phyloP scores from a whole-genome alignment of 1,140 invertebrate genomes.

The Leptinotarsa defecta region DNA sequence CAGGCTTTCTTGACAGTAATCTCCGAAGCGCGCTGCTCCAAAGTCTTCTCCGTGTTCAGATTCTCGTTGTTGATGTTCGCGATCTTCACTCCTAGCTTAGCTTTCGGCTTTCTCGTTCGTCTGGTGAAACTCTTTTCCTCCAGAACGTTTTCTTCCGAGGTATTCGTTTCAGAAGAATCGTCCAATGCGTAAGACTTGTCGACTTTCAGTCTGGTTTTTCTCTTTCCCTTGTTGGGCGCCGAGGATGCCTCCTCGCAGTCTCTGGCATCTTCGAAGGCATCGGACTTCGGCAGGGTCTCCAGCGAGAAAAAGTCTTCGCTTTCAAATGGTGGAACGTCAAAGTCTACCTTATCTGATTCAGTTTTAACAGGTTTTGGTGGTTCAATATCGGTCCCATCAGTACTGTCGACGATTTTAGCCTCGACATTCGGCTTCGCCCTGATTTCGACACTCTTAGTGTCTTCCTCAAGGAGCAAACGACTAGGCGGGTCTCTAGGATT shows the following conservation, averaged over 20 bases:
- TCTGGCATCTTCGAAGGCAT: conserved; percentile 44
- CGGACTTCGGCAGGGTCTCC: conserved; percentile 34
- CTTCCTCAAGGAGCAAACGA: background rate
- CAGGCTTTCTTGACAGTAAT: conserved; percentile 46
- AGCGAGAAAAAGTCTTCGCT: conserved; percentile 38
- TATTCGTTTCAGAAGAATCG: conserved; percentile 34
- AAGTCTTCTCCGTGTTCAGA: conserved; percentile 29
- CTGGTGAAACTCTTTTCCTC: conserved; percentile 42
- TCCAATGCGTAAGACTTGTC: conserved; percentile 4
- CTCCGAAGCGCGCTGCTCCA: conserved; percentile 18
- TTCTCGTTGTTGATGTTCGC: conserved; percentile 38
- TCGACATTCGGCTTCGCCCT: background rate
- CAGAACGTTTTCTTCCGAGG: conserved; percentile 41
- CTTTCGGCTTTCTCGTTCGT: conserved; percentile 51
- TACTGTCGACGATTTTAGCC: background rate
- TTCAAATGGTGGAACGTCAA: conserved; percentile 37
- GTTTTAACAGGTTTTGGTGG: background rate
- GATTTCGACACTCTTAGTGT: background rate
- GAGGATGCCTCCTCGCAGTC: conserved; percentile 26
- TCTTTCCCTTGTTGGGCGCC: conserved; percentile 18
- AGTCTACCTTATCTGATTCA: background rate
- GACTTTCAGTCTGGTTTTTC: conserved; percentile 23
- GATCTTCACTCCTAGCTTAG: conserved; percentile 53
- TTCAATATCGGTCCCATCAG: background rate
- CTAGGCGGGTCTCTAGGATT: background rate